phyloP scores from a whole-genome alignment of 2,113 vertebrate genomes.

The Chiloscyllium plagiosum region DNA sequence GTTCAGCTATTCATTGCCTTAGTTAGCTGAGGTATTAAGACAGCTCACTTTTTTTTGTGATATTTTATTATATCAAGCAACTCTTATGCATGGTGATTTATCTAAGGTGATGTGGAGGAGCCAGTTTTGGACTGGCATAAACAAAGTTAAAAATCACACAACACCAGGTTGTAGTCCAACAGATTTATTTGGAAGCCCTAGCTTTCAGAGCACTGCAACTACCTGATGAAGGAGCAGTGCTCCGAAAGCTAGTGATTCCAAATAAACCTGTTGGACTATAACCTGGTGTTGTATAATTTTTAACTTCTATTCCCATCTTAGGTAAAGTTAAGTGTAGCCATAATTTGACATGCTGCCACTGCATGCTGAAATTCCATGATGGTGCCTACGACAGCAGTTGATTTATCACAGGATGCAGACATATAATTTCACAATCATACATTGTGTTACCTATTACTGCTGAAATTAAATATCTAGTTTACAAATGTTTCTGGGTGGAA shows the following conservation, averaged over 20 bases:
- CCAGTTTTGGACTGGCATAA: no score
- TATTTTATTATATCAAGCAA: background rate
- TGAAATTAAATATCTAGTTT: background rate
- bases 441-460: background rate
- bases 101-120: no score
- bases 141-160: no score
- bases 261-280: no score
- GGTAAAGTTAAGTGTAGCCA: background rate
- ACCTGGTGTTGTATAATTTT: no score
- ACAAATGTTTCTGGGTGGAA: conserved; percentile 37
- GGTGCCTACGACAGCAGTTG: background rate
- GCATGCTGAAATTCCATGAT: background rate
- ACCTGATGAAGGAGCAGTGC: no score
- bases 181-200: no score
- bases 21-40: background rate
- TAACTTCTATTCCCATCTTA: no score
- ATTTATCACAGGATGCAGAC: background rate
- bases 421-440: background rate
- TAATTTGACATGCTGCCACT: background rate
- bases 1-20: background rate
- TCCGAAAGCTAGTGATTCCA: no score
- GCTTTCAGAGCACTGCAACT: no score
- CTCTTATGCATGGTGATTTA: background rate
- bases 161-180: no score
- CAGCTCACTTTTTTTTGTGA: no score